Percentiles rank a stretch among this genome's conserved stretches.
phyloP scores from a whole-genome alignment of 1,140 invertebrate genomes.

The Charaxes varanes region DNA sequence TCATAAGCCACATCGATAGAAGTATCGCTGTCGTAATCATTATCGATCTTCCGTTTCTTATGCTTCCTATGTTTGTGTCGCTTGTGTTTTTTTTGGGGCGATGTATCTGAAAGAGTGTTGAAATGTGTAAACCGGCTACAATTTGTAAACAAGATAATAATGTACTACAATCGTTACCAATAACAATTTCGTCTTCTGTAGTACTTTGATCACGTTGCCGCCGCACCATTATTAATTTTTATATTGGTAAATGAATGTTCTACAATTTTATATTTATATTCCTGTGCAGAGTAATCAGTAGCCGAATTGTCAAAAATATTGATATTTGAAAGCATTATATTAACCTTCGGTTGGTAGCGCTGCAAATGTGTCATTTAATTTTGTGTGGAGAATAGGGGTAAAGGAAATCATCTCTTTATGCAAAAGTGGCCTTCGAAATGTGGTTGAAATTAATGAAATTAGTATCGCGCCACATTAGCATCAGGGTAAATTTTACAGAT shows the following conservation, averaged over 20 bases:
- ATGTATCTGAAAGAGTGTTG: conserved; percentile 38
- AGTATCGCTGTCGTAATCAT: conserved; percentile 70
- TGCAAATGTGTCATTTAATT: too few species aligned
- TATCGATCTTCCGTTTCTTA: conserved; percentile 73
- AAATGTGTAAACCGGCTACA: conserved; percentile 1
- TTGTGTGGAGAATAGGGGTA: too few species aligned
- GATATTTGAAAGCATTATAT: too few species aligned
- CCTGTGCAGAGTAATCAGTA: too few species aligned
- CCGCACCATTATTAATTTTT: conserved; percentile 46
- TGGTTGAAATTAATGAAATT: too few species aligned
- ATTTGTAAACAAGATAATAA: conserved; percentile 8
- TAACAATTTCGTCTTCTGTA: conserved; percentile 65
- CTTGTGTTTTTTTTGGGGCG: conserved; percentile 71
- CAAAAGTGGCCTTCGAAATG: too few species aligned
- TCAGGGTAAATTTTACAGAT: too few species aligned
- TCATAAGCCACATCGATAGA: conserved; percentile 69
- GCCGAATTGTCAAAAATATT: too few species aligned
- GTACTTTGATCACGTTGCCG: conserved; percentile 60
- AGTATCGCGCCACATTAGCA: too few species aligned
- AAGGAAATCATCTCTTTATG: too few species aligned
- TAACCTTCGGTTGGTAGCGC: too few species aligned
- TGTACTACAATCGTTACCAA: conserved; percentile 52
- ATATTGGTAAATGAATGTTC: conserved; percentile 1
- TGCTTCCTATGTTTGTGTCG: conserved; percentile 84
- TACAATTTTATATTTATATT: neutral